Conservation (phyloP, 2,888 invertebrate species). For the Tachina lurida region DNA sequence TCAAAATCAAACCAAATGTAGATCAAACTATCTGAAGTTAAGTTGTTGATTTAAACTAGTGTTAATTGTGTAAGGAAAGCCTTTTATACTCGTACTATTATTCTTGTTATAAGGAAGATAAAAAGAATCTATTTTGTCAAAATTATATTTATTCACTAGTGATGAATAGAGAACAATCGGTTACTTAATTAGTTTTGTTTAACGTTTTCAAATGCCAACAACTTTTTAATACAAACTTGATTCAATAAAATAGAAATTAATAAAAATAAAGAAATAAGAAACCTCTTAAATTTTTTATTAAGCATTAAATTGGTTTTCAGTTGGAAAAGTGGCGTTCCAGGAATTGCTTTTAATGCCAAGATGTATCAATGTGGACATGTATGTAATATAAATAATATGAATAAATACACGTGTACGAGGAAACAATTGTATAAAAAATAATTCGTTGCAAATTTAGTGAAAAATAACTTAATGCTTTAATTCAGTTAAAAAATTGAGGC, state of each 20-base stretch:
- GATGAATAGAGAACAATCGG: constrained; percentile 5
- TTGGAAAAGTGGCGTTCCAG: neutral
- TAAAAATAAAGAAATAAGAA: neutral
- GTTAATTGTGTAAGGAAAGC: constrained; percentile 36
- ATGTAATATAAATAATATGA: constrained; percentile 2
- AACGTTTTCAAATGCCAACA: constrained; percentile 47
- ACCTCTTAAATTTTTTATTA: neutral
- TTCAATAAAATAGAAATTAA: constrained; percentile 23
- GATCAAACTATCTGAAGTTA: constrained; percentile 42
- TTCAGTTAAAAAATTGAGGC: too few relatives aligned
- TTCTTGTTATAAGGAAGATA: constrained; percentile 18
- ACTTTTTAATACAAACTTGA: constrained; percentile 52
- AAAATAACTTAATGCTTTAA: too few relatives aligned
- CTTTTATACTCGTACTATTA: constrained; percentile 50
- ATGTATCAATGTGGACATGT: neutral
- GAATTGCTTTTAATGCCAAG: neutral
- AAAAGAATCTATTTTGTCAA: constrained; percentile 13
- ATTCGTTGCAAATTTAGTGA: too few relatives aligned
- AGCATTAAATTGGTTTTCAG: neutral
- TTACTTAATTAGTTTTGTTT: constrained; percentile 48
- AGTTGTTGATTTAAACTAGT: constrained; percentile 48
- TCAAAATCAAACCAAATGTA: constrained; percentile 26
- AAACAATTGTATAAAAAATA: too few relatives aligned
- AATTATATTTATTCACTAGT: constrained; percentile 16
- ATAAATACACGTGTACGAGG: neutral